A percentile compares a stretch with the other conserved stretches of the same genome.
These are phyloP conservation scores for Sylvia atricapilla DNA, from an alignment of 2,113 vertebrate species.

Conservation along the genomic window DNA sequence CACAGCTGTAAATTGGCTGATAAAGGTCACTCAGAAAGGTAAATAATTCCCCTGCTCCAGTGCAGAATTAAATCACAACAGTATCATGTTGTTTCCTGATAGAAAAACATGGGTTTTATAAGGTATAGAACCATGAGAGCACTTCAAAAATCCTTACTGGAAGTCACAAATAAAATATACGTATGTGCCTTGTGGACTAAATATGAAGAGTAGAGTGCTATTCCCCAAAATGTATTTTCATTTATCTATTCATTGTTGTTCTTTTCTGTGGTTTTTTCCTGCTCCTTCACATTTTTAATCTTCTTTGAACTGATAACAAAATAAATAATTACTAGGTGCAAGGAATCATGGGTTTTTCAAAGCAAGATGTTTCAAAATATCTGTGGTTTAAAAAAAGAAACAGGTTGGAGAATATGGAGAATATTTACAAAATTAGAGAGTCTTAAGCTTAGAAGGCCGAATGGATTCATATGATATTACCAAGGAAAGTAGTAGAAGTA, in stretches of 20 bases:
- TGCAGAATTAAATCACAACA: neutral
- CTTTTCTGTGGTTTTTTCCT: neutral
- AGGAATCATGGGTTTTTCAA: neutral
- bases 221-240: neutral
- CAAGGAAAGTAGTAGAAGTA: neutral
- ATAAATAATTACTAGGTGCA: neutral
- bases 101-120: neutral
- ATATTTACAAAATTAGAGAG: neutral
- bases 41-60: neutral
- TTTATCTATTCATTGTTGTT: neutral
- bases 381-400: neutral
- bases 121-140: neutral
- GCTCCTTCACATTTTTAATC: neutral
- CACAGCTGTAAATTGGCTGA: slow-evolving; percentile 1
- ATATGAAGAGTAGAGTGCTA: neutral
- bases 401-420: neutral
- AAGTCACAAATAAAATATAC: neutral
- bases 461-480: neutral
- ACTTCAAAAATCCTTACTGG: neutral
- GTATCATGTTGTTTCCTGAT: neutral
- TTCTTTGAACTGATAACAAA: neutral
- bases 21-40: slow-evolving; percentile 29
- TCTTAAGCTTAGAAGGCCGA: neutral
- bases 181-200: neutral
- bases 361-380: neutral